Conservation (phyloP, 2,113 vertebrate species). For the Ochotona princeps region DNA sequence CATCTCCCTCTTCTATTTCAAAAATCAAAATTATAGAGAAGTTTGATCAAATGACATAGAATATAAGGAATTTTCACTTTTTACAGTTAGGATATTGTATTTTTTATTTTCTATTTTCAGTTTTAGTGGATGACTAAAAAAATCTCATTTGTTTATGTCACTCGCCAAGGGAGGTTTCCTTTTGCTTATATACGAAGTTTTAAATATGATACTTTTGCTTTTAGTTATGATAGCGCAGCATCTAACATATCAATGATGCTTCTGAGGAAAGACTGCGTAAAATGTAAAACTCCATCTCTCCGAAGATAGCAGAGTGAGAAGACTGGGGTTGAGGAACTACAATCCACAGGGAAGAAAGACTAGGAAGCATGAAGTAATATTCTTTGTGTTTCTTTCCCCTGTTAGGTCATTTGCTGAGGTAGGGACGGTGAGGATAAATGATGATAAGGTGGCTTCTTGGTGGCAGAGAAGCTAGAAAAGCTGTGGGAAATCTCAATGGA, state of each 20-base stretch:
- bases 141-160: not conserved
- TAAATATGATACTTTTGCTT: not conserved
- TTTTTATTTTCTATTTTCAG: not conserved
- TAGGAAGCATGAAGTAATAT: not conserved
- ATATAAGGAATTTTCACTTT: not conserved
- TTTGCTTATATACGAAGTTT: not conserved
- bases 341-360: not conserved
- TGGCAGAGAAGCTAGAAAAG: not conserved
- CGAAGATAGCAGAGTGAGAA: not conserved
- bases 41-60: not conserved
- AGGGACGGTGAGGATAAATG: not conserved
- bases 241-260: not conserved
- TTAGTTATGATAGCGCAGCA: not conserved
- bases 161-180: not conserved
- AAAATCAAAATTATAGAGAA: not conserved
- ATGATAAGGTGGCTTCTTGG: not conserved
- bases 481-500: not conserved
- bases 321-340: not conserved
- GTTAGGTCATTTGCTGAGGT: not conserved
- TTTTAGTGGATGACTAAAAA: not conserved
- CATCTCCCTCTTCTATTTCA: not conserved
- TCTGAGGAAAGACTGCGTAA: slow-evolving; percentile 44
- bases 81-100: not conserved
- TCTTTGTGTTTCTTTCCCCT: not conserved
- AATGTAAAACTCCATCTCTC: not conserved